A percentile compares a stretch with the other conserved stretches of the same genome.
Evolutionary conservation across 2,888 invertebrate genomes (phyloP).

Genomic region (Phrixothrix hirtus): DNA sequence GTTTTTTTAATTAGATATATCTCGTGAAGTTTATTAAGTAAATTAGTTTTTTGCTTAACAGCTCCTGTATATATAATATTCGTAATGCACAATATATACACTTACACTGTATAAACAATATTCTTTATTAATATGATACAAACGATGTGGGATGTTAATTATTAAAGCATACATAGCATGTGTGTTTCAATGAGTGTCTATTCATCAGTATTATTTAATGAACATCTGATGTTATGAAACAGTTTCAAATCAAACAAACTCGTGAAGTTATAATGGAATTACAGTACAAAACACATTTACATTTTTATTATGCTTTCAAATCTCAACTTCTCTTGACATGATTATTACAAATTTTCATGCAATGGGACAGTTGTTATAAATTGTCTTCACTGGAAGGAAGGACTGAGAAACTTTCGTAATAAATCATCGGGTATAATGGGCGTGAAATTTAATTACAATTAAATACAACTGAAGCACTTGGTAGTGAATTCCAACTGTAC

Average conservation of each 20-base stretch:
- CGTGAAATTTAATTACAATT: slow-evolving; percentile 52
- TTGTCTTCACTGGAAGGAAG: slow-evolving; percentile 43
- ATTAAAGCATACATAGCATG: slow-evolving; percentile 33
- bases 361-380: slow-evolving; percentile 41
- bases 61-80: no score
- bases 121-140: not conserved
- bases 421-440: slow-evolving; percentile 50
- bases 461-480: slow-evolving; percentile 45
- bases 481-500: no score
- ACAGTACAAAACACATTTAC: slow-evolving; percentile 13
- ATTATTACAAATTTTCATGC: slow-evolving; percentile 22
- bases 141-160: slow-evolving; percentile 20
- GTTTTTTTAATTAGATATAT: no score
- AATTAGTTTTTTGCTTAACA: no score
- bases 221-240: slow-evolving; percentile 31
- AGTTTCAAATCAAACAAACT: slow-evolving; percentile 30
- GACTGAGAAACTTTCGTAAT: slow-evolving; percentile 46
- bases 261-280: slow-evolving; percentile 8
- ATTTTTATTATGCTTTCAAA: slow-evolving; percentile 14
- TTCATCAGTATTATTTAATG: slow-evolving; percentile 33
- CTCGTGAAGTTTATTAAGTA: no score
- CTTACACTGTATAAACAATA: not conserved
- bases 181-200: slow-evolving; percentile 32
- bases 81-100: no score
- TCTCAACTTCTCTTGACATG: slow-evolving; percentile 16